Evolutionary conservation across 2,113 vertebrate genomes (phyloP), one percentile per base, ranked within the genome.

Genomic region (Ciconia maguari): DNA sequence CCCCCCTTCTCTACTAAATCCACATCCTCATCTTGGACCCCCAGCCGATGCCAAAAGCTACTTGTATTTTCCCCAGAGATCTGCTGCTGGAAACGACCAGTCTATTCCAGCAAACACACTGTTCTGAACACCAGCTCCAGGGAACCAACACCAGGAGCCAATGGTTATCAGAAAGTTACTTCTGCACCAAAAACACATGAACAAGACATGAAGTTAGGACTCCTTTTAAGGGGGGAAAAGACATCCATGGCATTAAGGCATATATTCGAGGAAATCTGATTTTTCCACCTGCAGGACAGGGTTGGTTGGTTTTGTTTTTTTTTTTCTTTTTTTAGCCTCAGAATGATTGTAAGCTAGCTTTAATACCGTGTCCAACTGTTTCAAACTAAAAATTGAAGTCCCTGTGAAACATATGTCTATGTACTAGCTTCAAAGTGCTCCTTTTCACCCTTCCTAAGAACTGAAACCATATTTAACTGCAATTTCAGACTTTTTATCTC

Each of bases 401-500:
- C 57, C 93, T 96, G 96, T 57, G 54, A 95, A 96, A 93, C 96
- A 94, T 27, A 97, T 96, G 95, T 93, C 89, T 82, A 41, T 29
- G 51, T 58, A 87, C 81, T 48, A 86, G 79, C 92, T 97, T 97
- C 97, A 95, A 97, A 97, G 96, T 72, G 34, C 77, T 95, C 49
- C 72, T 94, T 95, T 94, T 81, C 89, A 83, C 76, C 60, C 93
- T 80, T 77, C 66, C 71, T 52, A 83, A 83, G 86, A 93, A 96
- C 71, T 58, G 57, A 95, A 94, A 90, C 82, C 84, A 91, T 71
- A 95, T 91, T 90, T 93, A 94, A 94, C 58, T 77, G 82, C 66
- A 51, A 90, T 93, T 91, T 89, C 75, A 96, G 81, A 74, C 85
- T 96, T 95, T 91, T 86, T 93, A 93, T 94, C 93, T 94, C 58